Evolutionary conservation across 53 echinoderm and acorn worm genomes (phyloP).

Genomic region (Arbacia lixula): DNA sequence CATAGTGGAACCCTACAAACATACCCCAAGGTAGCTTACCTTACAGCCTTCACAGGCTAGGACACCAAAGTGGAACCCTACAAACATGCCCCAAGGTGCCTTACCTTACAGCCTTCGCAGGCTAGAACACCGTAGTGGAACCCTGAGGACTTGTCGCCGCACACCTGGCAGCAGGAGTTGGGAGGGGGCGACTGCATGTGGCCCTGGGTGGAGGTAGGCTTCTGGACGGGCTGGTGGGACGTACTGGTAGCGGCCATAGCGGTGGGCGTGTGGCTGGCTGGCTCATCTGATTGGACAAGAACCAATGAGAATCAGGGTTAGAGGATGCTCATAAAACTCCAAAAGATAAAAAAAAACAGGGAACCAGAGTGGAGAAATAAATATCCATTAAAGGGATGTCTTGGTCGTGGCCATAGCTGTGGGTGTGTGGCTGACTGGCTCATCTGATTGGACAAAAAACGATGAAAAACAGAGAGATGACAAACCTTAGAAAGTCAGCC

Average conservation of each 20-base stretch:
- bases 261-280: conserved; percentile 63
- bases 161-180: conserved; percentile 90
- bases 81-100: background rate
- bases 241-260: conserved; percentile 81
- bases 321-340: background rate
- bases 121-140: conserved; percentile 99
- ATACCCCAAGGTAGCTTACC: too few relatives aligned
- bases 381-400: background rate
- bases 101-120: conserved; percentile 98
- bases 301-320: background rate
- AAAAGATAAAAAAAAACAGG: background rate
- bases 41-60: background rate
- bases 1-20: conserved; percentile 98
- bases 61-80: background rate
- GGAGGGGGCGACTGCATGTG: conserved; percentile 78
- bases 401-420: conserved; percentile 1
- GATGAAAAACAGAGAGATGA: background rate
- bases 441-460: background rate
- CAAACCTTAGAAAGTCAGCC: too few relatives aligned
- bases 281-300: conserved; percentile 54
- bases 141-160: conserved; percentile 98
- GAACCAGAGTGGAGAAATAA: background rate
- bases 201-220: conserved; percentile 80
- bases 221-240: conserved; percentile 83
- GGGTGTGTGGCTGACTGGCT: background rate